Conservation (phyloP, 2,888 invertebrate genomes). For the Nomada ferruginata region DNA sequence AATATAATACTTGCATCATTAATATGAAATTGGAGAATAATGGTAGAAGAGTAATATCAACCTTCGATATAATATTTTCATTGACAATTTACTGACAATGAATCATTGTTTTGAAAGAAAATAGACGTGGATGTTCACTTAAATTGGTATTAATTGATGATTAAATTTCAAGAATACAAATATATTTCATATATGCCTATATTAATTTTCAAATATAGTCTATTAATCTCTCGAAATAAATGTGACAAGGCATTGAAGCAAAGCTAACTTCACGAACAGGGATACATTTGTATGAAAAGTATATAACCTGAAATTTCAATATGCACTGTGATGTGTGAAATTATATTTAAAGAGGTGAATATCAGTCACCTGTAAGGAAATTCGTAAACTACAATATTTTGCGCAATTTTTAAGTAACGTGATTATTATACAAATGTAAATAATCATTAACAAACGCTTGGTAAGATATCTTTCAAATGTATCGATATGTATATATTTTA, state of each 20-base stretch:
- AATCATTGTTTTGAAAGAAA: background rate
- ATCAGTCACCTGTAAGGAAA: background rate
- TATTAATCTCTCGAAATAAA: conserved; percentile 36
- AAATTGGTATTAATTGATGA: background rate
- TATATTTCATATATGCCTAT: background rate
- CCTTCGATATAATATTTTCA: background rate
- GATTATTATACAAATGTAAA: background rate
- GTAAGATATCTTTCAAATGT: conserved; percentile 34
- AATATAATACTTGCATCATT: conserved; percentile 1
- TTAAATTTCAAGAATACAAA: conserved; percentile 4
- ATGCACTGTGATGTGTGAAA: background rate
- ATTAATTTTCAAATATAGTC: conserved; percentile 26
- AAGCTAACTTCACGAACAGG: conserved; percentile 22
- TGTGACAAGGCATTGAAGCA: conserved; percentile 20
- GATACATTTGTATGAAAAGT: background rate
- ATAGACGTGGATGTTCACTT: background rate
- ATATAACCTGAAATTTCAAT: conserved; percentile 33
- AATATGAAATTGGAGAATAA: conserved; percentile 13
- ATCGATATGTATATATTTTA: conserved; percentile 2
- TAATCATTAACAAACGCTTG: conserved; percentile 13
- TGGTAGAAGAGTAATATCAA: conserved; percentile 75
- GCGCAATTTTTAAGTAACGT: background rate
- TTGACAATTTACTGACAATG: background rate
- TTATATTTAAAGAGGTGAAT: background rate
- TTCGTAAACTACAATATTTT: background rate